Evolutionary conservation across 2,888 invertebrate genomes (phyloP).

Genomic region (Tenthredo mesomela): DNA sequence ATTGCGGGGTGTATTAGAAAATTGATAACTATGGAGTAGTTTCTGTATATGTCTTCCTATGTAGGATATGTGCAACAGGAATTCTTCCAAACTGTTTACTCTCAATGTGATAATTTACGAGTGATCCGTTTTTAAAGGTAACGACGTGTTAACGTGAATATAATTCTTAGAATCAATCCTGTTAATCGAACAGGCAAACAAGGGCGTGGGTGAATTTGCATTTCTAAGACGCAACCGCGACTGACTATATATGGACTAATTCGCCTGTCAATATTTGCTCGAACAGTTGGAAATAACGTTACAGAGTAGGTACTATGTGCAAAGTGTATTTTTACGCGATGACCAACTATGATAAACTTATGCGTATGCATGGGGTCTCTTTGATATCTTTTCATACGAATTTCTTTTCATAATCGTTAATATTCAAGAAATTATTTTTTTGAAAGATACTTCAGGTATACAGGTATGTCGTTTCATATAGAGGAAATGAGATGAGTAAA

Average conservation of each 20-base stretch:
- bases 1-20: neutral
- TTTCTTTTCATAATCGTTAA: neutral
- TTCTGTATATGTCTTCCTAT: neutral
- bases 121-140: conserved; percentile 49
- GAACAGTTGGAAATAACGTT: conserved; percentile 30
- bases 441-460: neutral
- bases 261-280: conserved; percentile 48
- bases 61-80: neutral
- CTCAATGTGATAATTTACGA: conserved; percentile 15
- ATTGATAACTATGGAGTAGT: neutral
- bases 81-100: conserved; percentile 19
- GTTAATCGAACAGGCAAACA: conserved; percentile 47
- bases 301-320: neutral
- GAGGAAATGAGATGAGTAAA: neutral
- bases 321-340: conserved; percentile 1
- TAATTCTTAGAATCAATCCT: conserved; percentile 43
- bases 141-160: conserved; percentile 41
- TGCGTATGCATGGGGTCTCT: neutral
- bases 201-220: conserved; percentile 49
- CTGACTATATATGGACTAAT: conserved; percentile 45
- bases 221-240: conserved; percentile 48
- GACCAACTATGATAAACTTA: neutral
- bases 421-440: neutral
- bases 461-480: neutral
- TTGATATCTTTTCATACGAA: neutral